A percentile compares a stretch with the other conserved stretches of the same genome.
Evolutionary conservation across 2,888 invertebrate genomes (phyloP).

Genomic region (Drosophila neotestacea): DNA sequence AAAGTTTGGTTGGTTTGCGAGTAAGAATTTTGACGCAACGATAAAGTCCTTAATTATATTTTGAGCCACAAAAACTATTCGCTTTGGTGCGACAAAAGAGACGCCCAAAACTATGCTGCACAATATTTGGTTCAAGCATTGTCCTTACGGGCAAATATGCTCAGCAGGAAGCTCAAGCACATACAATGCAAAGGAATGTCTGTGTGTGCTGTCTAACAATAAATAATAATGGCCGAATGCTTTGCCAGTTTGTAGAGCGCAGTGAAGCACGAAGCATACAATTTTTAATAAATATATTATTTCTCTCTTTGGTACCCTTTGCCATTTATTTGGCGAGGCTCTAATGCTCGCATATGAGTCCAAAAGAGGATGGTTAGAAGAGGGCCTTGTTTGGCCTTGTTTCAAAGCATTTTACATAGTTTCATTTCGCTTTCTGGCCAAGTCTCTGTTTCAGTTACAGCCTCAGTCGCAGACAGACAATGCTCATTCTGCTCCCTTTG

Average conservation of each 20-base stretch:
- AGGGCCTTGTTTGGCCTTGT: constrained; percentile 18
- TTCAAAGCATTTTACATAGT: constrained; percentile 51
- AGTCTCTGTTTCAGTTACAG: constrained; percentile 12
- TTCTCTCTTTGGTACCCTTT: constrained; percentile 20
- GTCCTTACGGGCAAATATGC: constrained; percentile 20
- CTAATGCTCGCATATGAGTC: constrained; percentile 37
- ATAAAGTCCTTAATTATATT: constrained; percentile 60
- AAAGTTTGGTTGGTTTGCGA: constrained; percentile 4
- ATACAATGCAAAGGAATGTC: constrained; percentile 1
- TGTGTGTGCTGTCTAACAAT: constrained; percentile 32
- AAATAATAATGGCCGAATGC: constrained; percentile 61
- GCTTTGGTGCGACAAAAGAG: constrained; percentile 22
- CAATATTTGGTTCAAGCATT: constrained; percentile 23
- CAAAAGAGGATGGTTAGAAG: not conserved
- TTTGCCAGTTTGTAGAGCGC: constrained; percentile 38
- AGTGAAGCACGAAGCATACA: constrained; percentile 61
- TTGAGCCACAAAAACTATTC: constrained; percentile 26
- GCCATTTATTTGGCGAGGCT: constrained; percentile 35
- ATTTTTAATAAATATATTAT: constrained; percentile 79
- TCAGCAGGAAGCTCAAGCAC: constrained; percentile 6
- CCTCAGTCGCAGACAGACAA: constrained; percentile 40
- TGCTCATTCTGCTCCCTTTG: constrained; percentile 3
- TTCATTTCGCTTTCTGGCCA: constrained; percentile 51
- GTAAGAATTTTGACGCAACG: not conserved
- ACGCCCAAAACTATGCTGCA: constrained; percentile 46